Evolutionary conservation across 2,797 vertebrate species (phyloP).

Genomic region (Synaphobranchus kaupii): DNA sequence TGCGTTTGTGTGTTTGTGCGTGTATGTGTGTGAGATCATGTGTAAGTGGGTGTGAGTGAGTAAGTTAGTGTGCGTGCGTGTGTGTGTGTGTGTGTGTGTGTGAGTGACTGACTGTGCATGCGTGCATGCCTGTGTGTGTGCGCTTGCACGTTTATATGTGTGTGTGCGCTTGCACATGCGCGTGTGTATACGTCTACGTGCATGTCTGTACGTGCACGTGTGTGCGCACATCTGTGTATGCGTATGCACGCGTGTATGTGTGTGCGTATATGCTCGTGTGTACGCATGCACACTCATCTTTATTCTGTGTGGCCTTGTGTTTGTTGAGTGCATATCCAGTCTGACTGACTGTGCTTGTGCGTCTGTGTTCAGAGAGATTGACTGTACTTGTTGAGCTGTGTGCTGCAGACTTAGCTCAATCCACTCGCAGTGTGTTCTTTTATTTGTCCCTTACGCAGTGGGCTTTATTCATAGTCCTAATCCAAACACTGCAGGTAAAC

Average conservation of each 20-base stretch:
- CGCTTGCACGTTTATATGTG: background rate
- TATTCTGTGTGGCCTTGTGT: background rate
- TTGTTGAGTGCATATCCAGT: background rate
- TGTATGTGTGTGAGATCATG: background rate
- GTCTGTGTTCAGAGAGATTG: background rate
- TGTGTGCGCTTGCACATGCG: background rate
- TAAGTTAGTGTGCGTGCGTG: conserved; percentile 25
- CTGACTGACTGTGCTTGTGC: background rate
- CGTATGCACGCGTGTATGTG: conserved; percentile 2
- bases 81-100: conserved; percentile 35
- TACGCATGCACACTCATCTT: conserved; percentile 14
- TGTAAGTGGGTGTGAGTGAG: background rate
- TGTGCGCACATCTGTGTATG: background rate
- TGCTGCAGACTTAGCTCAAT: background rate
- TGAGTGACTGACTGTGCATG: conserved; percentile 10
- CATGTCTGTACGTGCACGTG: background rate
- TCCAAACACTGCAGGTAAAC: background rate
- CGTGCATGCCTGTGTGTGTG: background rate
- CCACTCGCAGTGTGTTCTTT: background rate
- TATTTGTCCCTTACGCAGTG: background rate
- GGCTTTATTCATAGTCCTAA: background rate
- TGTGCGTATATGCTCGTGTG: conserved; percentile 13
- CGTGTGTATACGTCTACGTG: background rate
- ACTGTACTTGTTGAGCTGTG: background rate
- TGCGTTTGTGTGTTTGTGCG: conserved; percentile 1